Evolutionary conservation across 2,888 invertebrate species (phyloP).

Genomic region (Aspidiotus destructor): DNA sequence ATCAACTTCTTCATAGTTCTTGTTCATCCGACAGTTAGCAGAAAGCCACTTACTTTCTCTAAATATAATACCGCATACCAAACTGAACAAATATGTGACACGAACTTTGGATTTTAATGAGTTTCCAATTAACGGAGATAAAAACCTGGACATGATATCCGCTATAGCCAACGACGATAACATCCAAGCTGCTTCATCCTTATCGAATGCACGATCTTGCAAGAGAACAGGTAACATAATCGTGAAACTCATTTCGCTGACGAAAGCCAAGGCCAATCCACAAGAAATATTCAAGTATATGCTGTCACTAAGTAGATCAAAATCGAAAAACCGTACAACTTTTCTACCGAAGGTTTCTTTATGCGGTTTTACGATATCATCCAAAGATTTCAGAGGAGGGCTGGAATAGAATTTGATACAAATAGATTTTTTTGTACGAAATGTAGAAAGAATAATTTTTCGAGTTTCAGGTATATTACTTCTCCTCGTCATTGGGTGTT

Average conservation of each 20-base stretch:
- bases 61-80: slow-evolving; percentile 50
- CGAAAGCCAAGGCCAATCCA: slow-evolving; percentile 57
- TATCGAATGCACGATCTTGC: slow-evolving; percentile 52
- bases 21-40: background rate
- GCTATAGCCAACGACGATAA: slow-evolving; percentile 54
- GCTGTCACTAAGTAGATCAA: slow-evolving; percentile 56
- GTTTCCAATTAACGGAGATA: slow-evolving; percentile 58
- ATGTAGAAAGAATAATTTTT: background rate
- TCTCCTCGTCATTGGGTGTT: background rate
- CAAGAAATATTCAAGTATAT: slow-evolving; percentile 58
- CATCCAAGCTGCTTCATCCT: slow-evolving; percentile 50
- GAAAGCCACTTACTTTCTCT: slow-evolving; percentile 52
- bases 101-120: slow-evolving; percentile 52
- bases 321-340: slow-evolving; percentile 48
- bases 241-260: slow-evolving; percentile 61
- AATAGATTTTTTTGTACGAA: background rate
- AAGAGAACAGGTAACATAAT: slow-evolving; percentile 57
- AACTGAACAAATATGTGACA: slow-evolving; percentile 54
- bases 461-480: background rate
- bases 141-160: slow-evolving; percentile 43
- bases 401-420: background rate
- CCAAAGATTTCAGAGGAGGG: slow-evolving; percentile 16
- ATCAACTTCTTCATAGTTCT: background rate
- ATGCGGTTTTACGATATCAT: slow-evolving; percentile 18
- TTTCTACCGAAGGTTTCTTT: background rate